phyloP scores from a whole-genome alignment of 2,888 invertebrate genomes.

The Proisotoma minuta region DNA sequence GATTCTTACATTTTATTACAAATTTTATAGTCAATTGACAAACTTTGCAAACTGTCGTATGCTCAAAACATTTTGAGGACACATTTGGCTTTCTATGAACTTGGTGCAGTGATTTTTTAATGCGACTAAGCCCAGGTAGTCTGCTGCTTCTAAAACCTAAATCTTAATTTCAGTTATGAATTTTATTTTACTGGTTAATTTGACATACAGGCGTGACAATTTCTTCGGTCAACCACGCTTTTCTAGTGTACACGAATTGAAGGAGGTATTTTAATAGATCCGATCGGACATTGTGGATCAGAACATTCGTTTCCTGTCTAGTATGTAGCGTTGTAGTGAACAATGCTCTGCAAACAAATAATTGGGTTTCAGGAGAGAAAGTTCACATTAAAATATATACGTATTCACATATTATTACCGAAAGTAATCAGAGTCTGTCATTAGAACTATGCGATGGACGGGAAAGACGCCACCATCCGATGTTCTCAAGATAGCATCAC shows the following conservation, averaged over 20 bases:
- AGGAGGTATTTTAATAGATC: conserved; percentile 73
- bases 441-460: conserved; percentile 79
- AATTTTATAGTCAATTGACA: conserved; percentile 21
- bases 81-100: conserved; percentile 65
- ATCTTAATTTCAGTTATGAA: conserved; percentile 26
- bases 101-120: conserved; percentile 58
- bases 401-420: conserved; percentile 59
- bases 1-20: neutral
- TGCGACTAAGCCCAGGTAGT: conserved; percentile 64
- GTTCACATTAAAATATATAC: too few species aligned
- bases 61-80: conserved; percentile 74
- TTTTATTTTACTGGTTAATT: neutral
- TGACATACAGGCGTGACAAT: conserved; percentile 62
- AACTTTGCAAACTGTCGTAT: conserved; percentile 76
- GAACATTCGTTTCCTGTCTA: conserved; percentile 64
- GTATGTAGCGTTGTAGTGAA: conserved; percentile 75
- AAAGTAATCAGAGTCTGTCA: conserved; percentile 86
- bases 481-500: conserved; percentile 73
- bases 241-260: conserved; percentile 78
- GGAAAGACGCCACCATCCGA: conserved; percentile 76
- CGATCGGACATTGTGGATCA: conserved; percentile 70
- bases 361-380: neutral
- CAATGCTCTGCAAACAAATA: conserved; percentile 60
- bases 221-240: conserved; percentile 66
- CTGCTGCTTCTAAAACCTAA: conserved; percentile 70